Percentiles rank a stretch among this genome's conserved stretches.
Evolutionary conservation across 2,113 vertebrate genomes (phyloP).

Genomic region (Poecile atricapillus): DNA sequence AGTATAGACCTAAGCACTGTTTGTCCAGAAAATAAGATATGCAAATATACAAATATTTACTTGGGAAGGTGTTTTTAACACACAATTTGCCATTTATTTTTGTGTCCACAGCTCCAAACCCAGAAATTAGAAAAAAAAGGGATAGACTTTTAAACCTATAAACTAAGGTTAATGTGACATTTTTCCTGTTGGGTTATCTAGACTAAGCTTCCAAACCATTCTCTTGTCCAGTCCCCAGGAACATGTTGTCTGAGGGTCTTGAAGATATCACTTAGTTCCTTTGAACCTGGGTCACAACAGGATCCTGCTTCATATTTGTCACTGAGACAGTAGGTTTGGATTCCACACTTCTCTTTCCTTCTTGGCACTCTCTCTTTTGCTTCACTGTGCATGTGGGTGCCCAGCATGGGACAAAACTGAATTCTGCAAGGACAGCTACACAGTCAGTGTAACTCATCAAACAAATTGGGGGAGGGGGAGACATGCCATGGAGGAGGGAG

Average conservation of each 20-base stretch:
- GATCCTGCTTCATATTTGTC: neutral
- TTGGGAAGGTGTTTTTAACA: neutral
- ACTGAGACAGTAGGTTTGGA: accelerated
- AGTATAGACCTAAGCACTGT: neutral
- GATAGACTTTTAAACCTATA: neutral
- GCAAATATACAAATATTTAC: neutral
- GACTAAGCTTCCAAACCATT: neutral
- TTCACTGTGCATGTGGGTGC: neutral
- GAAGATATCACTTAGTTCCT: neutral
- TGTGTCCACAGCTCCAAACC: neutral
- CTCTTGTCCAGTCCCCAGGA: neutral
- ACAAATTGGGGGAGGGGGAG: no score
- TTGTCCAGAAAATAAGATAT: neutral
- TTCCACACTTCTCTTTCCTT: neutral
- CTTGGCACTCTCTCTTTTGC: neutral
- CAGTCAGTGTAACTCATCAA: neutral
- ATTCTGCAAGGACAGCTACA: neutral
- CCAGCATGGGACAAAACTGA: neutral
- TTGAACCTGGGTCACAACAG: neutral
- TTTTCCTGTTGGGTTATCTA: neutral
- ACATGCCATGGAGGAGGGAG: neutral
- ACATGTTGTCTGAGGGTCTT: neutral
- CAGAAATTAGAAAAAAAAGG: neutral
- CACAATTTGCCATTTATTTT: neutral
- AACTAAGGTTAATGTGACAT: neutral